Evolutionary conservation across 2,113 vertebrate species (phyloP).

Genomic region (Capreolus pygargus): DNA sequence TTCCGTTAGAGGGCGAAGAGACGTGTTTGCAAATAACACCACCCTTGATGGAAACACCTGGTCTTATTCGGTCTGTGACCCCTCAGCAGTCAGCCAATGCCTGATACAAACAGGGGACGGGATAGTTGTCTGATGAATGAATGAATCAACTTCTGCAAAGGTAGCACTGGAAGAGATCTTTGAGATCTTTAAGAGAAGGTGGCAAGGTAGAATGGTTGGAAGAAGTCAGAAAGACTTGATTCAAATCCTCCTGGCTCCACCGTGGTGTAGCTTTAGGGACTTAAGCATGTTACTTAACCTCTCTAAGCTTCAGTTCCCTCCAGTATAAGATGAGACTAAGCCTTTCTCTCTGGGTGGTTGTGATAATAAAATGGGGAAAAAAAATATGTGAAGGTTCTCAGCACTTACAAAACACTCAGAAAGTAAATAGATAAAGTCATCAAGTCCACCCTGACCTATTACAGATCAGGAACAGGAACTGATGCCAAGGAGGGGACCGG

Average conservation of each 20-base stretch:
- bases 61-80: background rate
- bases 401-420: background rate
- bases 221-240: background rate
- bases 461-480: background rate
- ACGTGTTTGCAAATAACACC: background rate
- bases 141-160: background rate
- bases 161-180: background rate
- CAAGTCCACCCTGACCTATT: background rate
- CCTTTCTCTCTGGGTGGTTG: background rate
- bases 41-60: background rate
- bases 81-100: background rate
- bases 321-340: background rate
- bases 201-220: background rate
- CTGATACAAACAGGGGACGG: background rate
- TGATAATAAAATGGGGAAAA: background rate
- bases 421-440: background rate
- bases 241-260: background rate
- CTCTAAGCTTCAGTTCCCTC: background rate
- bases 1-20: background rate
- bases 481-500: background rate
- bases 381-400: background rate
- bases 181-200: background rate
- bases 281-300: rapidly evolving
- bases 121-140: background rate
- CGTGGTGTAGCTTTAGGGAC: background rate